phyloP scores from a whole-genome alignment of 2,888 invertebrate species.

The Netelia fuscicornis region DNA sequence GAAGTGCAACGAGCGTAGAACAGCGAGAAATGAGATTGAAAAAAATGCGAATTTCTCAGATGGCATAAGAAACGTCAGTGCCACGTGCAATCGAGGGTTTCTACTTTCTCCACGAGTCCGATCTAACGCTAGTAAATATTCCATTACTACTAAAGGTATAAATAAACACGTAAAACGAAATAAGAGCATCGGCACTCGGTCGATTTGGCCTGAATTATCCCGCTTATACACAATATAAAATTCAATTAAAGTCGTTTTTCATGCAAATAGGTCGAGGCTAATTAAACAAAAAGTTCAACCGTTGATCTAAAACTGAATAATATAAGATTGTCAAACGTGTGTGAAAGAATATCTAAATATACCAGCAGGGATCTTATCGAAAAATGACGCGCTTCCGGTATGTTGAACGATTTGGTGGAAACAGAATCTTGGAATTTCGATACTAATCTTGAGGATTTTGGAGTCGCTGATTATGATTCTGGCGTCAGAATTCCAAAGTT shows the following conservation, averaged over 20 bases:
- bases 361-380: no score
- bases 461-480: background rate
- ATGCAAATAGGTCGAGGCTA: no score
- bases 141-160: constrained; percentile 1
- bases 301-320: no score
- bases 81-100: constrained; percentile 14
- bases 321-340: no score
- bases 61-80: background rate
- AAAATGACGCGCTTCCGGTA: no score
- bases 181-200: background rate
- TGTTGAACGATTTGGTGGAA: no score
- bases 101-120: constrained; percentile 42
- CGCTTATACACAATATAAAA: background rate
- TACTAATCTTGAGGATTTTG: background rate
- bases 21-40: constrained; percentile 35
- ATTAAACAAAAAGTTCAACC: no score
- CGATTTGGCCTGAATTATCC: no score
- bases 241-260: no score
- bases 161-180: background rate
- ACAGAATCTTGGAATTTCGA: no score
- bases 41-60: constrained; percentile 27
- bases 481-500: constrained; percentile 14
- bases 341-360: no score
- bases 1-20: constrained; percentile 13
- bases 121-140: constrained; percentile 3